phyloP scores from a whole-genome alignment of 1,140 invertebrate genomes.

The Akabosia matsudoensis region DNA sequence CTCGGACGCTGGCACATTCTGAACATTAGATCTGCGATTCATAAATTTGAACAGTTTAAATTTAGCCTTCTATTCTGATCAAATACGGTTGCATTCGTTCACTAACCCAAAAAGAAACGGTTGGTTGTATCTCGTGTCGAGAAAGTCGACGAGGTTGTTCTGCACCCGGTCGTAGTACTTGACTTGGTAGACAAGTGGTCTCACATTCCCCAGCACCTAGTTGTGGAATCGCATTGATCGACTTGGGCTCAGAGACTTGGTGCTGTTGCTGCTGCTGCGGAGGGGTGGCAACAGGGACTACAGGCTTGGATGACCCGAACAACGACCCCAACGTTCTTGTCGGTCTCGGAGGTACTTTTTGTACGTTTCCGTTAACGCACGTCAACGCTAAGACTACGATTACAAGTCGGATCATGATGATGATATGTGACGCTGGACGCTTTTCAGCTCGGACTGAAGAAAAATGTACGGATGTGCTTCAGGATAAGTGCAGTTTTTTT shows the following conservation, averaged over 20 bases:
- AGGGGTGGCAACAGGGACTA: not conserved
- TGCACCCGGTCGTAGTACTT: not conserved
- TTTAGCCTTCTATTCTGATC: no score
- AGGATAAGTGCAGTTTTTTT: not conserved
- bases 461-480: no score
- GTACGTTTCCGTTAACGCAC: not conserved
- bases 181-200: slow-evolving; percentile 2
- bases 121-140: not conserved
- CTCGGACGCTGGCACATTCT: no score
- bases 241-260: not conserved
- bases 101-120: no score
- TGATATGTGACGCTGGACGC: no score
- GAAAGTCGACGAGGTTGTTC: slow-evolving; percentile 3
- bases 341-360: not conserved
- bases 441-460: no score
- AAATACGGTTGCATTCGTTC: no score
- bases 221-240: not conserved
- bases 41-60: no score
- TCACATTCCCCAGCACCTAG: not conserved
- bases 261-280: not conserved
- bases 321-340: not conserved
- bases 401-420: no score
- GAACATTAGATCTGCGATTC: no score
- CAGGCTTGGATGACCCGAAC: not conserved
- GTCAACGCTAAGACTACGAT: not conserved